These are phyloP conservation scores for Xanthostigma xanthostigma DNA, from an alignment of 2,888 invertebrate species.

Conservation along the genomic window DNA sequence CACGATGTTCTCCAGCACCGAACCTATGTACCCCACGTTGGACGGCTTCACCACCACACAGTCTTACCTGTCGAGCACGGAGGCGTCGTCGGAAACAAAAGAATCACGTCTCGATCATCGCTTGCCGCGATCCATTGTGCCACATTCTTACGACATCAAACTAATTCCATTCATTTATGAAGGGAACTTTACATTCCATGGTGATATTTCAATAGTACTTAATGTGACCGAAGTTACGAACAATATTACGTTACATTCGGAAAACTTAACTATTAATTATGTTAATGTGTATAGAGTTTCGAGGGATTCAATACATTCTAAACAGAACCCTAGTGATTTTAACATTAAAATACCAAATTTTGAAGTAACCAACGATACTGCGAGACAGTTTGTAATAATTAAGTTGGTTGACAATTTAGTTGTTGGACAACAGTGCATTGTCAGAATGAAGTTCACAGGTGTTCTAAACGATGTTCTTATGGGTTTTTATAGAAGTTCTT, in stretches of 20 bases:
- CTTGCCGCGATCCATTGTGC: constrained; percentile 49
- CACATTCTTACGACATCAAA: constrained; percentile 52
- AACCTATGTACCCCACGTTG: not conserved
- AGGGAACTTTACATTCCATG: constrained; percentile 66
- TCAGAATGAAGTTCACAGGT: constrained; percentile 57
- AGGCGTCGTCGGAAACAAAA: constrained; percentile 9
- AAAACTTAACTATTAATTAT: constrained; percentile 46
- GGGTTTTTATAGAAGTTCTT: constrained; percentile 74
- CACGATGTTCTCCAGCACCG: constrained; percentile 10
- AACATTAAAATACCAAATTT: constrained; percentile 10
- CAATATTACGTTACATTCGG: constrained; percentile 60
- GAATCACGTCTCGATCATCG: constrained; percentile 43
- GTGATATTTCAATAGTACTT: constrained; percentile 48
- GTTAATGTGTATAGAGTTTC: constrained; percentile 14
- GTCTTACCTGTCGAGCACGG: constrained; percentile 9
- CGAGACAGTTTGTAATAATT: constrained; percentile 55
- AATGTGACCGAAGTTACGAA: constrained; percentile 43
- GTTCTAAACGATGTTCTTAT: constrained; percentile 57
- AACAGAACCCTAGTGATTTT: no score
- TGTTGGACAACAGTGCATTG: constrained; percentile 43
- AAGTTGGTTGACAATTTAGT: constrained; percentile 39
- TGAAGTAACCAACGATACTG: constrained; percentile 33
- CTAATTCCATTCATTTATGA: constrained; percentile 57
- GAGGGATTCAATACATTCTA: not conserved
- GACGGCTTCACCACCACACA: constrained; percentile 9